Percentiles rank a stretch among this genome's conserved stretches.
These are phyloP conservation scores for Penelope pileata DNA, from an alignment of 2,113 vertebrate species.

Conservation along the genomic window DNA sequence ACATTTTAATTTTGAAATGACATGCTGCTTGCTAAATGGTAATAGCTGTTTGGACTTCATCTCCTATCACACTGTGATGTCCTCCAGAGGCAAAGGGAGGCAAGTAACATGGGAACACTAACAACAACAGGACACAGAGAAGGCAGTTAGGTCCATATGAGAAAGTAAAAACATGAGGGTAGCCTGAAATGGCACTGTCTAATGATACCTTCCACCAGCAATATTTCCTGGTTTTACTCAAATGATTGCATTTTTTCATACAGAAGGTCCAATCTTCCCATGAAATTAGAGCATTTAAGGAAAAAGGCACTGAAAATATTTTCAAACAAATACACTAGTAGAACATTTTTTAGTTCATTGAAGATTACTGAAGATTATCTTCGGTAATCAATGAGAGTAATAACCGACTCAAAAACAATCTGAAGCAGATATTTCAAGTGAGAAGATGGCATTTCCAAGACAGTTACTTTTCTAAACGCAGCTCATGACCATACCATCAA, in stretches of 20 bases:
- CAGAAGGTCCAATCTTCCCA: not conserved
- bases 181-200: not conserved
- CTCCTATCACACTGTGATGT: fast-evolving
- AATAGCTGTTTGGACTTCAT: not conserved
- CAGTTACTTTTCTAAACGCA: not conserved
- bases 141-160: not conserved
- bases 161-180: not conserved
- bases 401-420: not conserved
- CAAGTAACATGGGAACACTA: not conserved
- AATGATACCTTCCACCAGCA: not conserved
- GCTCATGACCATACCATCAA: not conserved
- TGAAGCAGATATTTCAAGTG: not conserved
- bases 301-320: not conserved
- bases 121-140: not conserved
- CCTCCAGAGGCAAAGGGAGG: not conserved
- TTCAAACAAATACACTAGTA: not conserved
- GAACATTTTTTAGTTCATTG: not conserved
- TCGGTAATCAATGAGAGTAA: not conserved
- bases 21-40: not conserved
- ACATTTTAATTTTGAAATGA: not conserved
- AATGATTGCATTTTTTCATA: not conserved
- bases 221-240: not conserved
- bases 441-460: not conserved
- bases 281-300: not conserved
- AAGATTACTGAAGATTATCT: not conserved